Evolutionary conservation across 2,797 vertebrate species (phyloP).

Genomic region (Momotus momota): DNA sequence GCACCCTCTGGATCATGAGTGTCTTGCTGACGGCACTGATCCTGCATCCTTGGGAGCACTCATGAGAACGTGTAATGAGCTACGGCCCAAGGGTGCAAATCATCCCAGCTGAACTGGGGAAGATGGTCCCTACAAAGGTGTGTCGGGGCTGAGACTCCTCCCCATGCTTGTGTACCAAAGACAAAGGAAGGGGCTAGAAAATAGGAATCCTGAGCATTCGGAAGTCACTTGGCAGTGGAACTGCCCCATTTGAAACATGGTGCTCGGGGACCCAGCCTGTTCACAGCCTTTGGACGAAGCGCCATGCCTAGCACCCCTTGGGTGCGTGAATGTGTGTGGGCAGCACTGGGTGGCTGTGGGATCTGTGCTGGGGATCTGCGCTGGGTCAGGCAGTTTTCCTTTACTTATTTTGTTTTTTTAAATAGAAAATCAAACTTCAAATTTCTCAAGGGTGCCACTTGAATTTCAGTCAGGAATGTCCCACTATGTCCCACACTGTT

Average conservation of each 20-base stretch:
- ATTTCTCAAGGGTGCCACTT: not conserved
- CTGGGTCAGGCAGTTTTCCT: not conserved
- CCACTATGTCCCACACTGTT: rapidly evolving
- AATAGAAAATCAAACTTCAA: not conserved
- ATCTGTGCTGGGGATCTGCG: no score
- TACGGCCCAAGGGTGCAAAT: rapidly evolving
- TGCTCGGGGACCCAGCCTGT: not conserved
- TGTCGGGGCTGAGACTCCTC: rapidly evolving
- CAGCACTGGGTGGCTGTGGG: not conserved
- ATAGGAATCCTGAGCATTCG: rapidly evolving
- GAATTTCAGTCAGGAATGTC: not conserved
- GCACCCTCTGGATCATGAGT: rapidly evolving
- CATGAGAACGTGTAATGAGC: rapidly evolving
- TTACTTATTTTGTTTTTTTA: not conserved
- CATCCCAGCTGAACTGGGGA: not conserved
- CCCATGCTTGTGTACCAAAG: not conserved
- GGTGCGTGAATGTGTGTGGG: rapidly evolving
- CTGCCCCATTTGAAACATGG: not conserved
- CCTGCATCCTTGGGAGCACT: not conserved
- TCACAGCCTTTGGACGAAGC: not conserved
- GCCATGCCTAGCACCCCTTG: rapidly evolving
- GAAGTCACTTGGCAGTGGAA: not conserved
- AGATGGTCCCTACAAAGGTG: not conserved
- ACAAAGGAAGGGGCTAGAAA: not conserved
- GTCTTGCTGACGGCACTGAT: not conserved